A percentile compares a stretch with the other conserved stretches of the same genome.
phyloP scores from a whole-genome alignment of 1,140 invertebrate genomes.

The Limonius californicus region DNA sequence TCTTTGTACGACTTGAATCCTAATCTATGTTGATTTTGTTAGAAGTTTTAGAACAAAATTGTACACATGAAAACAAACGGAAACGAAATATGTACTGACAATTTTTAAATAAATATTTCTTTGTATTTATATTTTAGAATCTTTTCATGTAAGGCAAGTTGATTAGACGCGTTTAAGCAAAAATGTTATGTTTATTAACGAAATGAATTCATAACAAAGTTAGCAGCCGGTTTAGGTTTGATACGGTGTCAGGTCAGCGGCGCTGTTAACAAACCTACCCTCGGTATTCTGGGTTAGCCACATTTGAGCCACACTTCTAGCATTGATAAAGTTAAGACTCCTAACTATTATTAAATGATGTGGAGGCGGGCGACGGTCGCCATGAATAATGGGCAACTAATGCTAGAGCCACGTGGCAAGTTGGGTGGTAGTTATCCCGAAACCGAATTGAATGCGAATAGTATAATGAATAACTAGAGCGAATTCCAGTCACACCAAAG shows the following conservation, averaged over 20 bases:
- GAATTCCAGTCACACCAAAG: too few species aligned
- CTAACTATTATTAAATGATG: conserved; percentile 18
- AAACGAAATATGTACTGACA: too few species aligned
- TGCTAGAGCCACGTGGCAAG: conserved; percentile 16
- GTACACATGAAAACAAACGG: too few species aligned
- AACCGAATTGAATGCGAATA: conserved; percentile 3
- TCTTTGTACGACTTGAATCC: too few species aligned
- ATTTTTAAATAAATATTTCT: too few species aligned
- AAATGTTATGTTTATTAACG: not conserved
- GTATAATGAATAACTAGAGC: not conserved
- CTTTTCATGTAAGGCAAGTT: not conserved
- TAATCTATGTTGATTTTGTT: too few species aligned
- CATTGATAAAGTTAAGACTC: conserved; percentile 14
- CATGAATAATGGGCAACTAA: conserved; percentile 26
- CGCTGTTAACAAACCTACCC: not conserved
- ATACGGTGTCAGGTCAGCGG: not conserved
- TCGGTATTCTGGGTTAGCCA: not conserved
- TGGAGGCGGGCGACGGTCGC: conserved; percentile 23
- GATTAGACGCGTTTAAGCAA: too few species aligned
- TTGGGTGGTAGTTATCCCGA: conserved; percentile 2
- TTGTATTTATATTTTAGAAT: too few species aligned
- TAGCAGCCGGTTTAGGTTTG: not conserved
- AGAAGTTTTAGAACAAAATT: too few species aligned
- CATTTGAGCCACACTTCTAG: conserved; percentile 7
- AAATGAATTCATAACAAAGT: not conserved